A percentile compares a stretch with the other conserved stretches of the same genome.
These are phyloP conservation scores for Peromyscus californicus DNA, from an alignment of 2,113 vertebrate genomes.

Conservation along the genomic window DNA sequence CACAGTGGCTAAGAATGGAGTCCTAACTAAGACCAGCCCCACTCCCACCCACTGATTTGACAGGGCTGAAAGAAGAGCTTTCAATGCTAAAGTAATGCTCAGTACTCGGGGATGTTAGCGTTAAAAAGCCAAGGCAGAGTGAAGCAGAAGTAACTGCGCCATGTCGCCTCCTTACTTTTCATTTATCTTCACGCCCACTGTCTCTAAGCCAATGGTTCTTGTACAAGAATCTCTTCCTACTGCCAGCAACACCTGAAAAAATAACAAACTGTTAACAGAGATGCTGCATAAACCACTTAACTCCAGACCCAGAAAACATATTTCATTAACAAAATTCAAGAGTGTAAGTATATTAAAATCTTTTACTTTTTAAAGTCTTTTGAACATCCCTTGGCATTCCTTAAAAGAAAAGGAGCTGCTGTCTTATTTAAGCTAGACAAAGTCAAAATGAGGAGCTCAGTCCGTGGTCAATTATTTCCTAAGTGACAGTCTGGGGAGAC, in stretches of 20 bases:
- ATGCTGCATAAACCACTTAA: background rate
- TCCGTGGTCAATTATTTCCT: background rate
- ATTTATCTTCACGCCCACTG: conserved; percentile 90
- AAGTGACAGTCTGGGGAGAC: background rate
- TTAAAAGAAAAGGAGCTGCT: background rate
- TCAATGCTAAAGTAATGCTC: background rate
- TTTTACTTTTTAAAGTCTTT: background rate
- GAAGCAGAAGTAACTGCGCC: background rate
- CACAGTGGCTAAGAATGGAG: background rate
- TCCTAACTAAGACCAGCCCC: background rate
- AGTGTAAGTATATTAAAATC: conserved; percentile 51
- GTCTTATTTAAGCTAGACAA: conserved; percentile 3
- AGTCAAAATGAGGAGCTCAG: background rate
- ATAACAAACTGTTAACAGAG: conserved; percentile 31
- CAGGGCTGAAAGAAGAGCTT: background rate
- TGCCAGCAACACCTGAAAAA: conserved; percentile 90
- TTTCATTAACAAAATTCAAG: conserved; percentile 33
- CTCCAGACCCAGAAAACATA: background rate
- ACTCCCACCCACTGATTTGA: rapidly evolving
- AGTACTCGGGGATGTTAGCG: background rate
- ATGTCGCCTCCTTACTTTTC: conserved; percentile 87
- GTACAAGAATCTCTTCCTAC: conserved; percentile 92
- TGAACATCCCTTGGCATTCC: background rate
- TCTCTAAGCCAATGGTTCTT: conserved; percentile 89
- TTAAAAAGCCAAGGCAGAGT: background rate